Base-by-base conservation (phyloP, 2,888 invertebrate genomes). In the Dioctria rufipes region DNA sequence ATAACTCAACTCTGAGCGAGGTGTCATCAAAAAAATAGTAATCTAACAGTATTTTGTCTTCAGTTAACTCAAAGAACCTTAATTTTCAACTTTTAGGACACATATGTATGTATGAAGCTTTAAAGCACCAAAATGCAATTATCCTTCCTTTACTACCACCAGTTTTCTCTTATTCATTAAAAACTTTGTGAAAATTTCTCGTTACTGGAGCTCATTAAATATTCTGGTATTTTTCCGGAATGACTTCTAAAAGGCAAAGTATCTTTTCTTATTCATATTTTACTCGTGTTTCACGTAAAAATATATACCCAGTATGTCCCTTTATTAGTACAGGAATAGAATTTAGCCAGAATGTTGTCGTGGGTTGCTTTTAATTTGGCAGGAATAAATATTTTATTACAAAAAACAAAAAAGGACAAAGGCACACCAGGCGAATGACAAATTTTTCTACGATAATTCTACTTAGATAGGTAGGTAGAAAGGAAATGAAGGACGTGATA, bases 331-430 rank as follows among this genome's bases (percentile, higher is more conserved):
- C 25, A 25, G 25, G 0, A 58, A 25, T 40, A 46, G 75, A 11
- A 46, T 2, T 4, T 4, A 46, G 46, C 54, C 13, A 6, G 46
- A 54, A 54, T 37, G 58, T 39, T 39, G 37, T n/a, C n/a, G 71
- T 40, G 71, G 54, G 54, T 43, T 40, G 37, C 71, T 71, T 75
- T 75, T 75, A 61, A 75, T 43, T 75, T 60, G 75, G 60, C 9
- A 75, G 25, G 60, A 58, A 75, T 75, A 75, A 75, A 75, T 75
- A 75, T 75, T 75, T 75, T 75, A 75, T 61, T 60, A 60, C 75
- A 42, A 60, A 58, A 25, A n/a, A n/a, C n/a, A n/a, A n/a, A 25
- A 25, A 61, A 75, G 61, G 61, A 75, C 75, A 75, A 75, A 61
- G 71, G 37, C 71, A 71, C 71, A 51, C 71, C 37, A 71, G n/a